Conservation (phyloP, 2,797 vertebrate genomes). For the Epinephelus malabaricus region DNA sequence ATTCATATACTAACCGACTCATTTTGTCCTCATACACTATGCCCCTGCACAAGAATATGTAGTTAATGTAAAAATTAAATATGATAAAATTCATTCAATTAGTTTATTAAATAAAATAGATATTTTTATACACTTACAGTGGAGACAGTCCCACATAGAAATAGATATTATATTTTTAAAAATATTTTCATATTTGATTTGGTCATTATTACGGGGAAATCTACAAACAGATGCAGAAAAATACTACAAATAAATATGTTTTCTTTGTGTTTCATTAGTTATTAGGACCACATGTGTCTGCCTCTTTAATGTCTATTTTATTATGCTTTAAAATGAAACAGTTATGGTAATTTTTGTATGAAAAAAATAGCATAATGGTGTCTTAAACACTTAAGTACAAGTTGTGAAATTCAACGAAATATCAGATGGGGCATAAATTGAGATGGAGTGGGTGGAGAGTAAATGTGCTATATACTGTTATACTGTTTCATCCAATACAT, state of each 20-base stretch:
- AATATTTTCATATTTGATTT: neutral
- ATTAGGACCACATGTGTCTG: neutral
- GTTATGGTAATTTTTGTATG: neutral
- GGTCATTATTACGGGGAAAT: neutral
- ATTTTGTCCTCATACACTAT: neutral
- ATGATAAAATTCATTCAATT: neutral
- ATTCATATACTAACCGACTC: conserved; percentile 4
- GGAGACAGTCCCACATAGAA: neutral
- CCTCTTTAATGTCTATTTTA: neutral
- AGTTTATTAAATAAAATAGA: neutral
- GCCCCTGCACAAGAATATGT: neutral
- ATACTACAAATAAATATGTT: neutral
- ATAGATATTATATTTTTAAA: neutral
- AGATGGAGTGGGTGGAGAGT: neutral
- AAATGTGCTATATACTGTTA: too few relatives aligned
- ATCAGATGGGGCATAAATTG: neutral
- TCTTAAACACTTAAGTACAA: neutral
- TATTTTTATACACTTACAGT: neutral
- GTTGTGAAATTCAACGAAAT: too few relatives aligned
- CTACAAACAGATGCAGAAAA: neutral
- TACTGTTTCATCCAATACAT: neutral
- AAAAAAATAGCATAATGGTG: neutral
- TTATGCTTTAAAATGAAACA: neutral
- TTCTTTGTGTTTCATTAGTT: neutral
- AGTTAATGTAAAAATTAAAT: conserved; percentile 9